Evolutionary conservation across 2,888 invertebrate genomes (phyloP).

Genomic region (Troides helena): DNA sequence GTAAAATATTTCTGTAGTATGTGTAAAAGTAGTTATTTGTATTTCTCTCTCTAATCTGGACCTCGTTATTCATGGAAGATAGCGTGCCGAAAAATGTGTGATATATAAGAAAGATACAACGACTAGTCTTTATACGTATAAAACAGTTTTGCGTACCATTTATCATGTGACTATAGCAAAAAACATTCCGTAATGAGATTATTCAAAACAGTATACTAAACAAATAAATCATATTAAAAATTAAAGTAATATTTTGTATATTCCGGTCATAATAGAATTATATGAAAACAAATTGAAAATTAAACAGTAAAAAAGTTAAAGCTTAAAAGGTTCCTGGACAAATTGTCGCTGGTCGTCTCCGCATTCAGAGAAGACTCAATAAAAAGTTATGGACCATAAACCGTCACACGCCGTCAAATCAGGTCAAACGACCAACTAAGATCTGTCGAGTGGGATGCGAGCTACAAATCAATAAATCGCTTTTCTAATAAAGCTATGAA

Average conservation of each 20-base stretch:
- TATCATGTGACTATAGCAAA: too few relatives aligned
- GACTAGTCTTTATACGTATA: too few relatives aligned
- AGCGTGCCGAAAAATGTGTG: too few relatives aligned
- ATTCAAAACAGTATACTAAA: too few relatives aligned
- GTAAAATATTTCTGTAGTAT: too few relatives aligned
- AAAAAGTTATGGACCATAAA: conserved; percentile 54
- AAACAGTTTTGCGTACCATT: too few relatives aligned
- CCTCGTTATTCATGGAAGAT: too few relatives aligned
- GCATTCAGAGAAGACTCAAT: conserved; percentile 43
- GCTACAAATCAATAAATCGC: conserved; percentile 37
- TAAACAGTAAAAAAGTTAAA: conserved; percentile 32
- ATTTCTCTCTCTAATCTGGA: too few relatives aligned
- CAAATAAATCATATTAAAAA: neutral
- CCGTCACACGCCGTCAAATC: conserved; percentile 48
- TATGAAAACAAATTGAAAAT: conserved; percentile 33
- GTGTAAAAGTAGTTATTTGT: too few relatives aligned
- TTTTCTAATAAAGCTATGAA: conserved; percentile 30
- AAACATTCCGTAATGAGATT: too few relatives aligned
- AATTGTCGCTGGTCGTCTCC: conserved; percentile 33
- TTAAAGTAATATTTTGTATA: conserved; percentile 1
- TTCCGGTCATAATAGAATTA: conserved; percentile 26
- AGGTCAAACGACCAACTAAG: conserved; percentile 41
- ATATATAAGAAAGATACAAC: too few relatives aligned
- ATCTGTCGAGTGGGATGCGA: conserved; percentile 39
- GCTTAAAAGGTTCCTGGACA: conserved; percentile 33